phyloP scores from a whole-genome alignment of 1,140 invertebrate species.

The Lucilia sericata region DNA sequence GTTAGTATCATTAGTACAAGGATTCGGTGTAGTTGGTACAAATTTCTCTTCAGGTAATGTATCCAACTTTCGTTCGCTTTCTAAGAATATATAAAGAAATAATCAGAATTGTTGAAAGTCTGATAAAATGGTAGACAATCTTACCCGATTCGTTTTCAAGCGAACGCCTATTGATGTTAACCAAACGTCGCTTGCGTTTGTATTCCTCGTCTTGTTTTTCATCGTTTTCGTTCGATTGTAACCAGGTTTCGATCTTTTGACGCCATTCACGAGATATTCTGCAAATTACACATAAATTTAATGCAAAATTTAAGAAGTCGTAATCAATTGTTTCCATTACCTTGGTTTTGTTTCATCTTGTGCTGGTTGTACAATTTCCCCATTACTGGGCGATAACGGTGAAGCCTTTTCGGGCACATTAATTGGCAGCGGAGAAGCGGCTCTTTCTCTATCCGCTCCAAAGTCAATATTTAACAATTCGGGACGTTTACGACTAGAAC shows the following conservation, averaged over 20 bases:
- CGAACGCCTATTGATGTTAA: conserved; percentile 78
- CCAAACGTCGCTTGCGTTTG: conserved; percentile 72
- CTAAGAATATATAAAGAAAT: conserved; percentile 64
- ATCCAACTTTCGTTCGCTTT: conserved; percentile 81
- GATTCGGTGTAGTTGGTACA: conserved; percentile 53
- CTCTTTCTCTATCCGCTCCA: conserved; percentile 77
- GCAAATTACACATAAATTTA: background rate
- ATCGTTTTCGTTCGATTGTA: conserved; percentile 87
- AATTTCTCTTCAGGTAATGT: conserved; percentile 76
- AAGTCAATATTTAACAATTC: conserved; percentile 80
- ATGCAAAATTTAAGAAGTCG: too few relatives aligned
- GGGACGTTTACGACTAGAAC: conserved; percentile 75
- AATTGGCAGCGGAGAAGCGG: conserved; percentile 77
- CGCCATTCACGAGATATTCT: conserved; percentile 78
- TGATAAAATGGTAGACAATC: background rate
- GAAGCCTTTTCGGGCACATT: conserved; percentile 59
- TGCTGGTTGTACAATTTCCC: conserved; percentile 51
- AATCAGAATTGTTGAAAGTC: background rate
- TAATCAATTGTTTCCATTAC: conserved; percentile 46
- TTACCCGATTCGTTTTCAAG: conserved; percentile 84
- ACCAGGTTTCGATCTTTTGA: conserved; percentile 91
- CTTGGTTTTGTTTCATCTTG: conserved; percentile 71
- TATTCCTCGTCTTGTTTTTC: conserved; percentile 79
- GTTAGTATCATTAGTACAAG: conserved; percentile 72
- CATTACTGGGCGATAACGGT: conserved; percentile 54